These are phyloP conservation scores for Cerastis rubricosa DNA, from an alignment of 2,888 invertebrate genomes.

Conservation along the genomic window DNA sequence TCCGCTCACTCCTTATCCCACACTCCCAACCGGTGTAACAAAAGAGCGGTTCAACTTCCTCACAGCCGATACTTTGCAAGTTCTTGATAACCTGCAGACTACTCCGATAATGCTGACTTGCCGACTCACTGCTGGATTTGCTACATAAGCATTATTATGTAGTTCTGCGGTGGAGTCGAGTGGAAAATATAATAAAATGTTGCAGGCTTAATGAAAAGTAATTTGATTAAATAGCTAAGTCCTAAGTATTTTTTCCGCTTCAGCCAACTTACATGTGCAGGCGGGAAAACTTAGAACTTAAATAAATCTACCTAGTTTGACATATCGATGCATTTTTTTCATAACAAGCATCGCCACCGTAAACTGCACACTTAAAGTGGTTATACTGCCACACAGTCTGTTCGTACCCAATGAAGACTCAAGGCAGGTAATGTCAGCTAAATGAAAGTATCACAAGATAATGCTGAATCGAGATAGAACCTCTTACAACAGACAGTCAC, in stretches of 20 bases:
- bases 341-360: too few species aligned
- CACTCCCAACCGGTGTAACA: constrained; percentile 71
- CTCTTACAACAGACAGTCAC: neutral
- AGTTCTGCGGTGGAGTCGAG: constrained; percentile 15
- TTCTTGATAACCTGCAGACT: constrained; percentile 79
- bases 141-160: constrained; percentile 53
- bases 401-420: too few species aligned
- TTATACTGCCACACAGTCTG: too few species aligned
- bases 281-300: too few species aligned
- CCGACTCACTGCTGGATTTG: constrained; percentile 60
- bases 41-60: constrained; percentile 77
- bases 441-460: neutral
- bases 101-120: constrained; percentile 67
- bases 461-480: neutral
- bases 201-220: neutral
- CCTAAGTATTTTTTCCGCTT: too few species aligned
- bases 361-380: too few species aligned
- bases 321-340: too few species aligned
- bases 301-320: too few species aligned
- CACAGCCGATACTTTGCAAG: constrained; percentile 80
- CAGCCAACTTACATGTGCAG: too few species aligned
- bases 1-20: constrained; percentile 53
- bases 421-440: too few species aligned
- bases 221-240: too few species aligned
- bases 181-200: constrained; percentile 15